These are phyloP conservation scores for Diaprepes abbreviatus DNA, from an alignment of 2,888 invertebrate species.

Conservation along the genomic window DNA sequence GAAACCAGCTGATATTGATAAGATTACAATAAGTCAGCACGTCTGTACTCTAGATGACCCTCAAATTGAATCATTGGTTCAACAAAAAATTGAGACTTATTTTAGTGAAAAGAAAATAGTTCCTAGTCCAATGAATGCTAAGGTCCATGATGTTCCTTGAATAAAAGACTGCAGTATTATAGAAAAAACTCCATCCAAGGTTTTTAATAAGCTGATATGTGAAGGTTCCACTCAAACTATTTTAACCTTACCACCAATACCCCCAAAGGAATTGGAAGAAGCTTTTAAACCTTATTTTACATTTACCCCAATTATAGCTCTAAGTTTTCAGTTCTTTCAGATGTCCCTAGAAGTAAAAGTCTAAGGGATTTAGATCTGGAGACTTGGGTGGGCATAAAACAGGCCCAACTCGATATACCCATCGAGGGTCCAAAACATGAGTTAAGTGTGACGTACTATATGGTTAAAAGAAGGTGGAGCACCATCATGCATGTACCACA, in stretches of 20 bases:
- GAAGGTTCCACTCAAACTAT: slow-evolving; percentile 77
- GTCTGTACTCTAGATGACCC: slow-evolving; percentile 74
- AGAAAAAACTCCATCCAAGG: slow-evolving; percentile 9
- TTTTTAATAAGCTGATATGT: slow-evolving; percentile 26
- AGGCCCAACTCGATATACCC: too few relatives aligned
- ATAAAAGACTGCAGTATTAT: slow-evolving; percentile 41
- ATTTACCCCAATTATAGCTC: too few relatives aligned
- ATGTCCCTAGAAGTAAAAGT: too few relatives aligned
- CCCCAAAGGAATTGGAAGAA: slow-evolving; percentile 76
- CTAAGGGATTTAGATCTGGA: too few relatives aligned
- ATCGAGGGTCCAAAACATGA: too few relatives aligned
- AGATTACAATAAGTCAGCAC: slow-evolving; percentile 74
- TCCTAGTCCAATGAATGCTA: slow-evolving; percentile 64
- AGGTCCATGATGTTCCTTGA: slow-evolving; percentile 42
- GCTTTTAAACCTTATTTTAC: slow-evolving; percentile 75
- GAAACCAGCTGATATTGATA: slow-evolving; percentile 79
- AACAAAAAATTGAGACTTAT: slow-evolving; percentile 76
- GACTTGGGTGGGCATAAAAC: too few relatives aligned
- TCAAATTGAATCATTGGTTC: slow-evolving; percentile 74
- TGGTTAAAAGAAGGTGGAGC: too few relatives aligned
- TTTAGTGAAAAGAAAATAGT: slow-evolving; percentile 65
- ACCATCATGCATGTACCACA: too few relatives aligned
- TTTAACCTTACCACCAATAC: slow-evolving; percentile 74
- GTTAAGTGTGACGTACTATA: too few relatives aligned
- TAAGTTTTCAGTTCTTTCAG: too few relatives aligned